Percentiles rank a stretch among this genome's conserved stretches.
Evolutionary conservation across 2,888 invertebrate species (phyloP).

Genomic region (Laothoe populi): DNA sequence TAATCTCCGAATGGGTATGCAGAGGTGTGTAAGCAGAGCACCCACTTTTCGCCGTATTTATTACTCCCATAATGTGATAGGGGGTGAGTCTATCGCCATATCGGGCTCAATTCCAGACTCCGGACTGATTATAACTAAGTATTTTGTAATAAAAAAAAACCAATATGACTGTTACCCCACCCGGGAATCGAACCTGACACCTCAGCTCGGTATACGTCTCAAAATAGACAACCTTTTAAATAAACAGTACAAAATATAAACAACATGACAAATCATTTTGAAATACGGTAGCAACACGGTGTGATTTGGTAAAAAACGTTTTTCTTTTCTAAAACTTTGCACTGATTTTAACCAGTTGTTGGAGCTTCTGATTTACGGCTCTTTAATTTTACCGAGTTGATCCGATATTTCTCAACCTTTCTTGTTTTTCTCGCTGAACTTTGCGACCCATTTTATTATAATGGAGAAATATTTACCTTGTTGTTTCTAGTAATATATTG

Average conservation of each 20-base stretch:
- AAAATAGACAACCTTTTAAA: too few relatives aligned
- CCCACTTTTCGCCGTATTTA: too few relatives aligned
- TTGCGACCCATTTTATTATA: conserved; percentile 2
- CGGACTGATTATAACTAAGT: too few relatives aligned
- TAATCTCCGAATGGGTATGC: too few relatives aligned
- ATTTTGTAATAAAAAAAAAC: too few relatives aligned
- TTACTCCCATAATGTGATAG: too few relatives aligned
- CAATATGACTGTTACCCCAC: too few relatives aligned
- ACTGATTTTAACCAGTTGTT: conserved; percentile 1
- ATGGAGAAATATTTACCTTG: background rate
- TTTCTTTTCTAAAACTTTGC: conserved; percentile 20
- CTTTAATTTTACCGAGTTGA: conserved; percentile 18
- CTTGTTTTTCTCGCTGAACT: conserved; percentile 15
- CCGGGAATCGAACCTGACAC: too few relatives aligned
- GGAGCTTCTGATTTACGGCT: conserved; percentile 23
- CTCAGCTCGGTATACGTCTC: too few relatives aligned
- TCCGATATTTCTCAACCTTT: conserved; percentile 22
- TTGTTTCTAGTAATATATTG: background rate
- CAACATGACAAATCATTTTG: conserved; percentile 13
- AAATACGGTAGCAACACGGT: background rate
- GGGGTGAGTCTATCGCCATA: too few relatives aligned
- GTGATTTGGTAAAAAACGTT: conserved; percentile 6
- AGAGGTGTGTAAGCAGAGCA: too few relatives aligned
- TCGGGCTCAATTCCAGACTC: too few relatives aligned
- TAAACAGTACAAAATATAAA: conserved; percentile 9